Evolutionary conservation across 2,888 invertebrate genomes (phyloP), one percentile per base, ranked within the genome.

Genomic region (Mesorhabditis spiculigera): DNA sequence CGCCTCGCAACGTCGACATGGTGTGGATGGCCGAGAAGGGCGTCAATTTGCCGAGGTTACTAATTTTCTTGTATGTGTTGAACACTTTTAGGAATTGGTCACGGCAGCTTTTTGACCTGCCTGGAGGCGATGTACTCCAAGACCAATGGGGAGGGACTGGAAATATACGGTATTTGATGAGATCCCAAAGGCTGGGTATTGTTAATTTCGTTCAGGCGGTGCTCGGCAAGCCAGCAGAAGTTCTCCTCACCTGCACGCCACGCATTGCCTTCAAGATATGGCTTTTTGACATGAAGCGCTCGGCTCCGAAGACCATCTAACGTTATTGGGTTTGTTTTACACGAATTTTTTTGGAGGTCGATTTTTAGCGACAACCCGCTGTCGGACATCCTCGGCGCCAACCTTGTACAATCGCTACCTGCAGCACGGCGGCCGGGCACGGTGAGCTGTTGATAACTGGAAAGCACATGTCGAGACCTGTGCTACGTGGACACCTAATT

Each of bases 1-100:
- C 71, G 91, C 90, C 0, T 91, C n/a, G 91, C 81, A 91, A 91
- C 80, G 90, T 90, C 89, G 91, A 91, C 86, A 86, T 91, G 65
- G 86, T 90, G 68, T 91, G 90, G 90, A 90, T 90, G 88, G 89
- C 90, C 4, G 90, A 91, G 79, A 90, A 90, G 6, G 88, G 89
- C 41, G 89, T 90, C 86, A 90, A 89, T 45, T 88, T 90, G 86
- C 91, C 91, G 2, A 88, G 91, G 88, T 90, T 86, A 13, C 5
- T 45, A n/a, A n/a, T n/a, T n/a, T n/a, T n/a, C n/a, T n/a, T n/a
- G n/a, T n/a, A n/a, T n/a, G n/a, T n/a, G n/a, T n/a, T n/a, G n/a
- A n/a, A n/a, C n/a, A n/a, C n/a, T n/a, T 41, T 65, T 64, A 78
- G 89, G 89, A 77, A 89, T 90, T 86, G 91, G 90, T 0, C 91